A percentile compares a stretch with the other conserved stretches of the same genome.
Conservation (phyloP, 2,113 vertebrate species). For the Ranitomeya variabilis region DNA sequence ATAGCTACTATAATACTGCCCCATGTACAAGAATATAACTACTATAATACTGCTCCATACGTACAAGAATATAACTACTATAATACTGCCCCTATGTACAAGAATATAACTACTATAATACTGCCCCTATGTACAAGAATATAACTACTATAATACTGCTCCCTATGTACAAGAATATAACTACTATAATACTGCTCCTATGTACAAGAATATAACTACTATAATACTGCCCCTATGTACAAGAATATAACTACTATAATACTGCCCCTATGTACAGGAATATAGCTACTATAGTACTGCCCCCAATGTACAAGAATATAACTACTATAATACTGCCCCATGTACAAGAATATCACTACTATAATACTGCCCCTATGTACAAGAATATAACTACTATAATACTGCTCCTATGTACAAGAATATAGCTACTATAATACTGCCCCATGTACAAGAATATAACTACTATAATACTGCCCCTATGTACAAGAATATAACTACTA, state of each 20-base stretch:
- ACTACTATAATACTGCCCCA: background rate
- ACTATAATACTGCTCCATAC: too few relatives aligned
- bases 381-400: background rate
- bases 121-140: background rate
- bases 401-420: background rate
- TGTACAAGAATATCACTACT: background rate
- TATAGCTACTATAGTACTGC: background rate
- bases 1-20: background rate
- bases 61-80: background rate
- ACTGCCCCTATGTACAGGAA: background rate
- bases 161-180: background rate
- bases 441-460: background rate
- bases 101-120: background rate
- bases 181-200: background rate
- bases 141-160: slow-evolving; percentile 5
- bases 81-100: background rate
- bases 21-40: too few relatives aligned
- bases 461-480: background rate
- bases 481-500: background rate
- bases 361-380: background rate
- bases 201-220: background rate
- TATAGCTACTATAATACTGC: background rate
- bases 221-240: background rate
- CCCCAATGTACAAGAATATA: background rate
- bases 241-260: background rate